A percentile compares a stretch with the other conserved stretches of the same genome.
phyloP scores from a whole-genome alignment of 2,888 invertebrate species.

The Chloromyia formosa region DNA sequence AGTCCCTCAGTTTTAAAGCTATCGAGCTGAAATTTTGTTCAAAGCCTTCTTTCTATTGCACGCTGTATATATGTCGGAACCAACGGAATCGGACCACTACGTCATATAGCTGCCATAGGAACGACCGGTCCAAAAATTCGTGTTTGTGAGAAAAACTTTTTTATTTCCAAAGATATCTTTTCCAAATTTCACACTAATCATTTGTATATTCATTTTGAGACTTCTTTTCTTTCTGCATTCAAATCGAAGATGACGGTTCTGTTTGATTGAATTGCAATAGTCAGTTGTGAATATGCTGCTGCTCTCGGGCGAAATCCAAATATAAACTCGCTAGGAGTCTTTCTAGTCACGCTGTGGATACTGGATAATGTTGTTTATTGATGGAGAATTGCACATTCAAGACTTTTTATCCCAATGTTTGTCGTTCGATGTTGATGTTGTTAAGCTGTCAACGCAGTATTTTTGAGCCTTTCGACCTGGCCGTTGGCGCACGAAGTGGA shows the following conservation, averaged over 20 bases:
- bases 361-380: no score
- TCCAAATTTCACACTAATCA: no score
- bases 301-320: constrained; percentile 3
- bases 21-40: no score
- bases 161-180: no score
- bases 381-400: not conserved
- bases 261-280: not conserved
- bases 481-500: constrained; percentile 29
- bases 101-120: no score
- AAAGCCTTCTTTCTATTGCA: no score
- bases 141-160: no score
- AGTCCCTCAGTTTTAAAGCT: no score
- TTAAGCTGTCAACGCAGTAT: not conserved
- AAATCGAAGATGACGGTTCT: not conserved
- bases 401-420: not conserved
- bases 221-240: not conserved
- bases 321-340: not conserved
- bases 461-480: constrained; percentile 39
- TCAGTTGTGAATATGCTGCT: not conserved
- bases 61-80: no score
- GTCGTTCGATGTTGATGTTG: not conserved
- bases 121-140: no score
- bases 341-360: not conserved
- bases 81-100: no score
- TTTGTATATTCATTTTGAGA: not conserved